These are phyloP conservation scores for Taurulus bubalis DNA, from an alignment of 2,113 vertebrate genomes.

Conservation along the genomic window DNA sequence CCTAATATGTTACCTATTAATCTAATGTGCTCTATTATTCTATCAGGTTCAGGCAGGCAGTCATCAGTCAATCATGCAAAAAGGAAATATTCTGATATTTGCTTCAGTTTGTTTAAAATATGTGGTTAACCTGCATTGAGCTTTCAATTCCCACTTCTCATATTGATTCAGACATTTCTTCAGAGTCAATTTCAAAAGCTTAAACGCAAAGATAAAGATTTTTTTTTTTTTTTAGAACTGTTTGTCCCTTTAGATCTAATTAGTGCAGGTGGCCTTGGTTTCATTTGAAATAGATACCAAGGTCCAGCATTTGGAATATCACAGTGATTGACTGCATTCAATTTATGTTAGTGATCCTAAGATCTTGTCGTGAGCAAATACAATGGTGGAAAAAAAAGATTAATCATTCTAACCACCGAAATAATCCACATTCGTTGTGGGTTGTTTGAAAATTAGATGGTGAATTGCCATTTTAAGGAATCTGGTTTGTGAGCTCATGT, in stretches of 20 bases:
- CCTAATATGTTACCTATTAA: constrained; percentile 48
- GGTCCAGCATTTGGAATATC: constrained; percentile 22
- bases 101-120: constrained; percentile 24
- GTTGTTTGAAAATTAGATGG: background rate
- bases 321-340: constrained; percentile 15
- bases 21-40: background rate
- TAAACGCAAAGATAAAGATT: constrained; percentile 13
- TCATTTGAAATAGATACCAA: constrained; percentile 48
- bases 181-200: constrained; percentile 55
- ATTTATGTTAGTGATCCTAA: constrained; percentile 24
- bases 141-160: constrained; percentile 41
- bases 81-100: background rate
- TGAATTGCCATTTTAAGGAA: background rate
- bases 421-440: constrained; percentile 12
- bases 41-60: background rate
- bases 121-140: constrained; percentile 11
- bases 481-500: background rate
- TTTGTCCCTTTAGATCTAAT: constrained; percentile 66
- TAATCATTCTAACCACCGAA: background rate
- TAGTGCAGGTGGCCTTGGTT: constrained; percentile 48
- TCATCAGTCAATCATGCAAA: background rate
- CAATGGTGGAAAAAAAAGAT: background rate
- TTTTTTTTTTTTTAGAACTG: constrained; percentile 51
- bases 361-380: constrained; percentile 20
- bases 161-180: constrained; percentile 57